phyloP scores from a whole-genome alignment of 2,888 invertebrate genomes.

The Nineta flava region DNA sequence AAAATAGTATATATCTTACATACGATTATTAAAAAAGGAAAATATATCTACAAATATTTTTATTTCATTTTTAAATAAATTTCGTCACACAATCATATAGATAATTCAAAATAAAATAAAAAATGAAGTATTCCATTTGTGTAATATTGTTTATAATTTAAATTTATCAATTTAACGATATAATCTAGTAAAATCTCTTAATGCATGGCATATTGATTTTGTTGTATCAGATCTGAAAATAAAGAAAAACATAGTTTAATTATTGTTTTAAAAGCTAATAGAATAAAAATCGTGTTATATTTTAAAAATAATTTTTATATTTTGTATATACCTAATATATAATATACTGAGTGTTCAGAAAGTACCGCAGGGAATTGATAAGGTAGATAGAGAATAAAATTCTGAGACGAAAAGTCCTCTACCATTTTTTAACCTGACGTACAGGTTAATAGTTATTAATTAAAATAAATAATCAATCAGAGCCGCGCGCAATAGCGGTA shows the following conservation, averaged over 20 bases:
- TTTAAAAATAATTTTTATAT: conserved; percentile 5
- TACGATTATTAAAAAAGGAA: not conserved
- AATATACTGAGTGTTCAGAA: too few species aligned
- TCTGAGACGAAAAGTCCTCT: too few species aligned
- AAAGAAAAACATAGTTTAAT: conserved; percentile 8
- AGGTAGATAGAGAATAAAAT: too few species aligned
- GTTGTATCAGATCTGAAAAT: conserved; percentile 55
- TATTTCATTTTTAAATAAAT: not conserved
- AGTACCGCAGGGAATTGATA: too few species aligned
- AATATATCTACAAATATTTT: conserved; percentile 15
- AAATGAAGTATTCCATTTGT: too few species aligned
- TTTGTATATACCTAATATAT: too few species aligned
- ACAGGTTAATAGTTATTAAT: too few species aligned
- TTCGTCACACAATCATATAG: conserved; percentile 1
- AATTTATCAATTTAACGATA: conserved; percentile 50
- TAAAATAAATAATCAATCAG: too few species aligned
- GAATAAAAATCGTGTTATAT: not conserved
- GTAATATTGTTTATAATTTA: too few species aligned
- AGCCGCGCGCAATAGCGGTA: too few species aligned
- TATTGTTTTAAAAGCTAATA: too few species aligned
- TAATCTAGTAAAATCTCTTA: conserved; percentile 72
- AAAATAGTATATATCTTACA: not conserved
- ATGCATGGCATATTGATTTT: conserved; percentile 60
- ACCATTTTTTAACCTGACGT: too few species aligned
- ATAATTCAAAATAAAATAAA: not conserved